phyloP scores from a whole-genome alignment of 2,797 vertebrate genomes.

The Peromyscus eremicus region DNA sequence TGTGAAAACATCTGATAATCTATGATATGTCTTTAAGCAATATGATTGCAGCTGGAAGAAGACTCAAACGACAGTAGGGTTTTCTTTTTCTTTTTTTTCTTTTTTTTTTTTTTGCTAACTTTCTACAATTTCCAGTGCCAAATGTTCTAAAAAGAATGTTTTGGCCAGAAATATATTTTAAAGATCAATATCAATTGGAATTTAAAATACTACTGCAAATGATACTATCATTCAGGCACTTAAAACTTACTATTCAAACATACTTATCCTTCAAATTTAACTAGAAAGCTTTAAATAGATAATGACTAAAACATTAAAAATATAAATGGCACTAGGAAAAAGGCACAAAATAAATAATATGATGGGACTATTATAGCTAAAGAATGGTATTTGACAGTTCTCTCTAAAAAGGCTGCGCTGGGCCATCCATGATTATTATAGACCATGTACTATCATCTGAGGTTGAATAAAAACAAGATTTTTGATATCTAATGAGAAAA shows the following conservation, averaged over 20 bases:
- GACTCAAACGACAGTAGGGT: neutral
- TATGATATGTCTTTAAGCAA: neutral
- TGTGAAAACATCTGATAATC: slow-evolving; percentile 37
- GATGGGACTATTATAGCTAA: neutral
- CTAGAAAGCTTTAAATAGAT: slow-evolving; percentile 28
- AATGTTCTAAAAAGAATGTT: slow-evolving; percentile 17
- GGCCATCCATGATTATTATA: neutral
- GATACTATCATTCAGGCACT: neutral
- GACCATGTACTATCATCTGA: neutral
- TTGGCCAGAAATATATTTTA: slow-evolving; percentile 32
- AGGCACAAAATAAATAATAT: slow-evolving; percentile 4
- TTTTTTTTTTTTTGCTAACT: neutral
- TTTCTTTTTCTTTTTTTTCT: too few species aligned
- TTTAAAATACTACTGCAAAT: slow-evolving; percentile 37
- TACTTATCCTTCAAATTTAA: slow-evolving; percentile 35
- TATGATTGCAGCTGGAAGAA: neutral
- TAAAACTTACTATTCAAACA: slow-evolving; percentile 37
- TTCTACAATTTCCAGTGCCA: slow-evolving; percentile 18
- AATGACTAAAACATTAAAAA: neutral
- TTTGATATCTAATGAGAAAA: neutral
- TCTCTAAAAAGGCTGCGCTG: neutral
- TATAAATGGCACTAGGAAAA: neutral
- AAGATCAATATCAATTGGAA: slow-evolving; percentile 33
- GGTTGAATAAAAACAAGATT: neutral
- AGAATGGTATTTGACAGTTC: neutral